phyloP scores from a whole-genome alignment of 2,888 invertebrate species.

The Panzeria rudis region DNA sequence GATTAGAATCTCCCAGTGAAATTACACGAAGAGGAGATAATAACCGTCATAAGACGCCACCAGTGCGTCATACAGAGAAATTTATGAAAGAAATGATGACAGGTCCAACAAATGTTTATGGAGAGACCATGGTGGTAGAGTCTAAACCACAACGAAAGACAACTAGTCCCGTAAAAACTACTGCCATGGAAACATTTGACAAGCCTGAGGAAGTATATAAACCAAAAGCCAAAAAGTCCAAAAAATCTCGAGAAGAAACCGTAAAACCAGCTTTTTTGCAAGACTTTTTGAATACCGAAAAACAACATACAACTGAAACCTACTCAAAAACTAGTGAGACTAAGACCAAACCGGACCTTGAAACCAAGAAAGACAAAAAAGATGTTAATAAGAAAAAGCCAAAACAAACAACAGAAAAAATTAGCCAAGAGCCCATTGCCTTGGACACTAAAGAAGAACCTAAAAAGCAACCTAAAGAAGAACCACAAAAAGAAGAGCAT shows the following conservation, averaged over 20 bases:
- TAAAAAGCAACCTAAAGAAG: conserved; percentile 30
- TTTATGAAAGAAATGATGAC: conserved; percentile 61
- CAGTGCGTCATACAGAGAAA: conserved; percentile 50
- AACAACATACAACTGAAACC: conserved; percentile 71
- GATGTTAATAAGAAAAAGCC: conserved; percentile 64
- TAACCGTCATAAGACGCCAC: conserved; percentile 46
- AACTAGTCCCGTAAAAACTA: background rate
- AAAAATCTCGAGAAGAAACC: conserved; percentile 73
- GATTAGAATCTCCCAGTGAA: conserved; percentile 79
- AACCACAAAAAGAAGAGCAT: background rate
- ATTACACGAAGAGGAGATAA: conserved; percentile 77
- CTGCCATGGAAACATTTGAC: conserved; percentile 62
- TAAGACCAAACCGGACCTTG: conserved; percentile 43
- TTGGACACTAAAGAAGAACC: conserved; percentile 37
- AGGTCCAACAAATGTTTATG: conserved; percentile 64
- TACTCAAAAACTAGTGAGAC: conserved; percentile 49
- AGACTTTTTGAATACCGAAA: conserved; percentile 65
- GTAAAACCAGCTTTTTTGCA: conserved; percentile 58
- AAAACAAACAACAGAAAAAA: conserved; percentile 1
- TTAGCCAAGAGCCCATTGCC: background rate
- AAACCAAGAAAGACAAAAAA: conserved; percentile 73
- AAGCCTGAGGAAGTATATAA: conserved; percentile 58
- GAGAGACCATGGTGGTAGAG: conserved; percentile 70
- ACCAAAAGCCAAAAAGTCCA: conserved; percentile 58
- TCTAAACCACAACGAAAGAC: conserved; percentile 38